Conservation (phyloP, 2,797 vertebrate genomes). For the Simalia tracyae region DNA sequence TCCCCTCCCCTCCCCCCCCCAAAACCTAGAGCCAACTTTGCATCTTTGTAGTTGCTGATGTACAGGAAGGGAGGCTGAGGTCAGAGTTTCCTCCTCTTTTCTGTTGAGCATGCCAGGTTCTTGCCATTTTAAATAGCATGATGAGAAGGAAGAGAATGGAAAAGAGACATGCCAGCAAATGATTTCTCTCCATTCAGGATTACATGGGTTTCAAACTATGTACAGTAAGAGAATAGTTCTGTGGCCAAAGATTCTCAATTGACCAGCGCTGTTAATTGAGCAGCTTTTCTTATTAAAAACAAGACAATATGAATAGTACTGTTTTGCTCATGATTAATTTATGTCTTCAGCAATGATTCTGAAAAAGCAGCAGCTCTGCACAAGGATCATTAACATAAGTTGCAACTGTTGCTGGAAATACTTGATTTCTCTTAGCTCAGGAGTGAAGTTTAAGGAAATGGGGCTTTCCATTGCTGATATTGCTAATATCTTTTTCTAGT, state of each 20-base stretch:
- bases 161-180: not conserved
- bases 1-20: too few species aligned
- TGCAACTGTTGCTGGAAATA: slow-evolving; percentile 30
- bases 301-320: not conserved
- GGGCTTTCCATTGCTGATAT: not conserved
- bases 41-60: not conserved
- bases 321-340: not conserved
- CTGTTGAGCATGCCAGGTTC: not conserved
- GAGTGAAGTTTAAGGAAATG: slow-evolving; percentile 14
- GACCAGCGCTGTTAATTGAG: not conserved
- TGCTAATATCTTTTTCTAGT: not conserved
- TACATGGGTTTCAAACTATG: not conserved
- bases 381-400: slow-evolving; percentile 20
- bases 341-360: not conserved
- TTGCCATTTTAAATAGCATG: not conserved
- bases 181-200: not conserved
- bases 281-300: not conserved
- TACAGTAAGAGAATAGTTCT: not conserved
- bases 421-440: slow-evolving; percentile 40
- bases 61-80: not conserved
- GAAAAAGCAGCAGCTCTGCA: not conserved
- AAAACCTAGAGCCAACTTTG: not conserved
- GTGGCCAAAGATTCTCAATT: not conserved
- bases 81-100: not conserved
- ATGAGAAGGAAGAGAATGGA: not conserved